Conservation (phyloP, 1,140 invertebrate species). For the Gryllus bimaculatus region DNA sequence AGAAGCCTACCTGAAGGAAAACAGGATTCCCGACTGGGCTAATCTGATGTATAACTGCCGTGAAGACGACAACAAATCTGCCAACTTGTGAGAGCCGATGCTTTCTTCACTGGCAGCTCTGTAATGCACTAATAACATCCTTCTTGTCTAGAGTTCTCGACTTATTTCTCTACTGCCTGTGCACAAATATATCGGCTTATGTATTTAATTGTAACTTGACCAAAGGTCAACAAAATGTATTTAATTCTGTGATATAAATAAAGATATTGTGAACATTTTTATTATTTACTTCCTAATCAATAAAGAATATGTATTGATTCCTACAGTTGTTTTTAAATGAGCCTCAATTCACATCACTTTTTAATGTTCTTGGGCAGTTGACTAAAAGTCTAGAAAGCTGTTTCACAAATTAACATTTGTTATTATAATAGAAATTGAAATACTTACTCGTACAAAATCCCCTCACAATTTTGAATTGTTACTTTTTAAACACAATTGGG, state of each 20-base stretch:
- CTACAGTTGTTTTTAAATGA: too few species aligned
- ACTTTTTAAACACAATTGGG: too few species aligned
- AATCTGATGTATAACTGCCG: conserved; percentile 52
- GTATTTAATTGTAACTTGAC: background rate
- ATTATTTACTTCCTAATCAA: background rate
- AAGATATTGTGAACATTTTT: background rate
- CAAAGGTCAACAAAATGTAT: background rate
- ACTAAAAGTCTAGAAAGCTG: too few species aligned
- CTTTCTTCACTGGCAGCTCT: background rate
- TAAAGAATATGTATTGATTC: too few species aligned
- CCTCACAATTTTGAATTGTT: too few species aligned
- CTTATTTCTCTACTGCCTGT: background rate
- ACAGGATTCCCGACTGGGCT: conserved; percentile 72
- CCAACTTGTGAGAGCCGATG: background rate
- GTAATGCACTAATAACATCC: background rate
- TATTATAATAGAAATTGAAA: too few species aligned
- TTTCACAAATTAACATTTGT: too few species aligned
- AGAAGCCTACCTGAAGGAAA: conserved; percentile 60
- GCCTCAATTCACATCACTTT: too few species aligned
- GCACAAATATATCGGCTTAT: background rate
- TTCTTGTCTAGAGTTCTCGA: too few species aligned
- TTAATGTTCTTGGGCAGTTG: too few species aligned
- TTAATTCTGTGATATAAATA: conserved; percentile 2
- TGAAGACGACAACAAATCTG: conserved; percentile 12
- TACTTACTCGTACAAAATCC: too few species aligned